Conservation (phyloP, 1,140 invertebrate genomes). For the Euwallacea similis region DNA sequence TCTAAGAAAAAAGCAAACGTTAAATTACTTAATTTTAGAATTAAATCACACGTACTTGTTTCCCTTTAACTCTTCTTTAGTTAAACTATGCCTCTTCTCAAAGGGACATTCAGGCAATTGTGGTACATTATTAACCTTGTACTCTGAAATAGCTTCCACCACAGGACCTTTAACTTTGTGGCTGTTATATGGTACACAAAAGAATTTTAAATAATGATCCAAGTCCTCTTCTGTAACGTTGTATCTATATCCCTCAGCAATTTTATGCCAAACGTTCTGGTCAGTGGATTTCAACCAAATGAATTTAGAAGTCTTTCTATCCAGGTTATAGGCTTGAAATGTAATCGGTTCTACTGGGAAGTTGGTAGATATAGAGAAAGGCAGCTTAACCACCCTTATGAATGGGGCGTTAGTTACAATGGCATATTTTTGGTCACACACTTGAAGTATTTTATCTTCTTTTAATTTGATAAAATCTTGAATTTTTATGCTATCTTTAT, state of each 20-base stretch:
- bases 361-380: constrained; percentile 6
- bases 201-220: constrained; percentile 4
- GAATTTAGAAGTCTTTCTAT: constrained; percentile 2
- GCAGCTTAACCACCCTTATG: background rate
- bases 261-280: background rate
- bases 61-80: constrained; percentile 58
- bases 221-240: background rate
- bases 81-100: constrained; percentile 74
- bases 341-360: constrained; percentile 4
- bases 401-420: background rate
- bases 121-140: constrained; percentile 64
- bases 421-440: background rate
- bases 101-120: constrained; percentile 70
- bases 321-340: background rate
- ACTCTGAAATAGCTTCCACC: constrained; percentile 54
- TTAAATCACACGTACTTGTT: constrained; percentile 48
- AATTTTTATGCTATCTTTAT: background rate
- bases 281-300: constrained; percentile 9
- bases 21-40: background rate
- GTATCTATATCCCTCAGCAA: constrained; percentile 1
- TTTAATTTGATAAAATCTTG: background rate
- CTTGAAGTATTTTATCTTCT: background rate
- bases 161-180: constrained; percentile 3
- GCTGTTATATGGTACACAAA: constrained; percentile 5
- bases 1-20: constrained; percentile 56